Conservation (phyloP, 1,140 invertebrate genomes). For the Laupala kohalensis region DNA sequence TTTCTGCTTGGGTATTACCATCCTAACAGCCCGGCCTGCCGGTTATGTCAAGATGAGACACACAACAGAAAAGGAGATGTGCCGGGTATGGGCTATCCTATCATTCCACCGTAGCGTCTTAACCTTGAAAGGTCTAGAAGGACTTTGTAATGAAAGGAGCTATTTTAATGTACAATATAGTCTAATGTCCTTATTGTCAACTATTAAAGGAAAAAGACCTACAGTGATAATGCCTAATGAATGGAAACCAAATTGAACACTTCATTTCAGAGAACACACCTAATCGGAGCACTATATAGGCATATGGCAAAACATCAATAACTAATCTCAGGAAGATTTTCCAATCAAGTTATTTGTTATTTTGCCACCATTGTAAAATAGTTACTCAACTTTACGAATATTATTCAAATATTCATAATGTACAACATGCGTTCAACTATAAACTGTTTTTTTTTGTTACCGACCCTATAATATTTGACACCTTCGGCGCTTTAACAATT, state of each 20-base stretch:
- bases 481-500: too few relatives aligned
- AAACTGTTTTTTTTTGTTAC: too few relatives aligned
- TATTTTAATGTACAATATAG: background rate
- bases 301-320: background rate
- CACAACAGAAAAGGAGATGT: background rate
- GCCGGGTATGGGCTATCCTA: background rate
- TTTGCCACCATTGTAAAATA: too few relatives aligned
- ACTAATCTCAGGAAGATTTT: too few relatives aligned
- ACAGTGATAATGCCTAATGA: background rate
- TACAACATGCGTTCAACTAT: too few relatives aligned
- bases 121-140: background rate
- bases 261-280: background rate
- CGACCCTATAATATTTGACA: too few relatives aligned
- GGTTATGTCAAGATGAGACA: background rate
- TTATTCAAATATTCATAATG: too few relatives aligned
- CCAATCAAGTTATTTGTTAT: too few relatives aligned
- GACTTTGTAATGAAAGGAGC: background rate
- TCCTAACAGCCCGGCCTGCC: background rate
- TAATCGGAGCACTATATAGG: background rate
- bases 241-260: background rate
- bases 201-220: background rate
- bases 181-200: background rate
- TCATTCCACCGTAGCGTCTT: background rate
- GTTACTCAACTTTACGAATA: too few relatives aligned
- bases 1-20: background rate